Evolutionary conservation across 2,888 invertebrate species (phyloP).

Genomic region (Leptarthrus brevirostris): DNA sequence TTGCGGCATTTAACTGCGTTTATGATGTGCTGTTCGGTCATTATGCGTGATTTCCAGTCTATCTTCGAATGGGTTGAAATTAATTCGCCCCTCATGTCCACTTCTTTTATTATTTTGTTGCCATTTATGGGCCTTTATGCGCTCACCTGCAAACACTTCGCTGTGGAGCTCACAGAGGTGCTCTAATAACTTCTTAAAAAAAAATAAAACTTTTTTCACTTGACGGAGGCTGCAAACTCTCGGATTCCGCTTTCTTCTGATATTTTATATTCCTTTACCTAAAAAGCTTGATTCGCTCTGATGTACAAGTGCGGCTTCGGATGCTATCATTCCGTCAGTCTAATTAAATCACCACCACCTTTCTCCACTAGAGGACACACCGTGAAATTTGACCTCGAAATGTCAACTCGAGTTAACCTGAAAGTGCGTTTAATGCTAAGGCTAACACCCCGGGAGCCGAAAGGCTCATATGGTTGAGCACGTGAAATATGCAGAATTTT

Average conservation of each 20-base stretch:
- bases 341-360: not conserved
- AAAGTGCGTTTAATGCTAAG: not conserved
- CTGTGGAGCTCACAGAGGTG: no score
- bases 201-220: not conserved
- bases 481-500: no score
- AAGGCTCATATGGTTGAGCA: no score
- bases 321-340: no score
- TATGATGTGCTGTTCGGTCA: no score
- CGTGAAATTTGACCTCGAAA: not conserved
- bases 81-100: not conserved
- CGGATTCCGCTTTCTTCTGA: not conserved
- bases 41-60: constrained; percentile 12
- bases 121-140: not conserved
- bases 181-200: not conserved
- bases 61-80: not conserved
- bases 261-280: not conserved
- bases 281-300: not conserved
- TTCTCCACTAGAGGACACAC: not conserved
- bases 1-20: constrained; percentile 17
- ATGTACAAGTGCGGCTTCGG: not conserved
- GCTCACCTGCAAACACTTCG: not conserved
- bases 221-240: not conserved
- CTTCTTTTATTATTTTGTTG: not conserved
- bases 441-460: no score
- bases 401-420: not conserved